phyloP scores from a whole-genome alignment of 2,888 invertebrate genomes.

The Megastigmus dorsalis region DNA sequence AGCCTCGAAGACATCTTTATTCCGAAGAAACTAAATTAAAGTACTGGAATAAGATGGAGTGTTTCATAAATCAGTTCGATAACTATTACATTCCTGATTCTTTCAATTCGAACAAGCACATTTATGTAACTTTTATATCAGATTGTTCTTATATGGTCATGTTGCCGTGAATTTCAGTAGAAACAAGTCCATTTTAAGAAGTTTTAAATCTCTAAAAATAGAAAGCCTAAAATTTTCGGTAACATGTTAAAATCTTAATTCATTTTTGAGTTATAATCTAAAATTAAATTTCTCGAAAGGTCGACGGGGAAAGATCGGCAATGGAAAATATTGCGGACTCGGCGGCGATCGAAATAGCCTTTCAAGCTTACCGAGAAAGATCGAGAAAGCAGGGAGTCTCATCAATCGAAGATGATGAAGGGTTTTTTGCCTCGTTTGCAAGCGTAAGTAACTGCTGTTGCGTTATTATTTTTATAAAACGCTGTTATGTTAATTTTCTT shows the following conservation, averaged over 20 bases:
- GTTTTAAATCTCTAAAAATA: neutral
- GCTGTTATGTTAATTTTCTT: too few relatives aligned
- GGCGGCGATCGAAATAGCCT: conserved; percentile 31
- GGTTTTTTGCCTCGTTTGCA: conserved; percentile 30
- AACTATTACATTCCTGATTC: conserved; percentile 46
- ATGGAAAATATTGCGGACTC: conserved; percentile 45
- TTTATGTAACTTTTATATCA: conserved; percentile 26
- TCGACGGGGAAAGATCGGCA: conserved; percentile 42
- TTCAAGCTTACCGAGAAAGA: conserved; percentile 35
- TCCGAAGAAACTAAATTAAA: conserved; percentile 40
- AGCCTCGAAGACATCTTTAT: conserved; percentile 27
- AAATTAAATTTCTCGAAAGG: too few relatives aligned
- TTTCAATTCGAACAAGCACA: conserved; percentile 24
- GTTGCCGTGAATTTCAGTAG: too few relatives aligned
- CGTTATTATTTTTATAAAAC: too few relatives aligned
- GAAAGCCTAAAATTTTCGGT: neutral
- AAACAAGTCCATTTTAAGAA: too few relatives aligned
- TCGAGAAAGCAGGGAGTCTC: conserved; percentile 17
- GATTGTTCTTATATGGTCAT: too few relatives aligned
- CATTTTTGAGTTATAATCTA: too few relatives aligned
- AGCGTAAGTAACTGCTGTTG: conserved; percentile 28
- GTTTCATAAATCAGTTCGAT: conserved; percentile 42
- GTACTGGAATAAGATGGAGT: conserved; percentile 41
- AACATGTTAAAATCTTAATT: neutral
- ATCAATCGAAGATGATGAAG: conserved; percentile 33